Evolutionary conservation across 2,888 invertebrate genomes (phyloP).

Genomic region (Zaprionus obscuricornis): DNA sequence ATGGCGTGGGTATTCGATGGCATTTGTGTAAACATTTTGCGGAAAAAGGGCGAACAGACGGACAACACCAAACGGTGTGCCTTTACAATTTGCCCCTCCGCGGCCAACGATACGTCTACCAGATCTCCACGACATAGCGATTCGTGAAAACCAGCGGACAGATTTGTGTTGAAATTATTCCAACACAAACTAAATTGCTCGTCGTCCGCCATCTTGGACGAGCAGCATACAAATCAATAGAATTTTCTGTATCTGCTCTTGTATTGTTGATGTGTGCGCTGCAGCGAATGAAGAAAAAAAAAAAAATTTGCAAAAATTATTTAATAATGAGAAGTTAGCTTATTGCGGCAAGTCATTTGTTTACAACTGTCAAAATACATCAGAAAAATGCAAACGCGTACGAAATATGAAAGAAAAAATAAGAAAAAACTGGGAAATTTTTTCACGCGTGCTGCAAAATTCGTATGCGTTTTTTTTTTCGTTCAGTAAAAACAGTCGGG

Average conservation of each 20-base stretch:
- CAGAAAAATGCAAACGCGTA: conserved; percentile 48
- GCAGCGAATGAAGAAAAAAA: conserved; percentile 28
- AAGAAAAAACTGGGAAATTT: conserved; percentile 70
- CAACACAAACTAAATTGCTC: conserved; percentile 90
- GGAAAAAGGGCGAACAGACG: conserved; percentile 89
- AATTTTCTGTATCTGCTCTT: conserved; percentile 73
- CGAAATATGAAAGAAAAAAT: conserved; percentile 43
- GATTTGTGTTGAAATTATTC: conserved; percentile 90
- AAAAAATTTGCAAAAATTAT: conserved; percentile 20
- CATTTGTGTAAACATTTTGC: conserved; percentile 88
- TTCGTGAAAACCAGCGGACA: conserved; percentile 89
- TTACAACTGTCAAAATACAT: conserved; percentile 42
- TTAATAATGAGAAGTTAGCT: conserved; percentile 5
- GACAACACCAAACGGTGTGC: conserved; percentile 89
- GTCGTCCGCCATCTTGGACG: conserved; percentile 88
- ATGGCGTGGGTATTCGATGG: conserved; percentile 88
- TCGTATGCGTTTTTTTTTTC: background rate
- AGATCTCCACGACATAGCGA: conserved; percentile 88
- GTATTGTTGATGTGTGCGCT: conserved; percentile 26
- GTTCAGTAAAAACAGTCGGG: too few species aligned
- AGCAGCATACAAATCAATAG: conserved; percentile 71
- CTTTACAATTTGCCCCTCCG: conserved; percentile 88
- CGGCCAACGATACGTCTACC: conserved; percentile 89
- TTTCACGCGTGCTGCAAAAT: conserved; percentile 32
- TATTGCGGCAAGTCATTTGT: conserved; percentile 38